phyloP scores from a whole-genome alignment of 2,113 vertebrate species.

The Amblyornis subalaris region DNA sequence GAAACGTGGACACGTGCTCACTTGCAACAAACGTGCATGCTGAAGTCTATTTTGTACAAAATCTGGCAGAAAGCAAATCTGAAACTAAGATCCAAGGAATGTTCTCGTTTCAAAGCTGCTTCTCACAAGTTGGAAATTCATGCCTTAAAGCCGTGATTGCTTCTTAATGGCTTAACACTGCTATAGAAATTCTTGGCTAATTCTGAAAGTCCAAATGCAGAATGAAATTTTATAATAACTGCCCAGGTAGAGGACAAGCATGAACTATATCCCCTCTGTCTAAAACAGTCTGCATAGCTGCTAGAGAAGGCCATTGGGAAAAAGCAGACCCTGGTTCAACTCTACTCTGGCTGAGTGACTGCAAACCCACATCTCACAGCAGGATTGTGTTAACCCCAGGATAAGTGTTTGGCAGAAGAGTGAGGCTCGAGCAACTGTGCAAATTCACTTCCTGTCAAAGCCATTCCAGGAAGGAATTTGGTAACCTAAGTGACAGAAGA shows the following conservation, averaged over 20 bases:
- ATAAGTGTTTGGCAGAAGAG: not conserved
- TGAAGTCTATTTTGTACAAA: not conserved
- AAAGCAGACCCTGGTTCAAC: not conserved
- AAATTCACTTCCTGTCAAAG: not conserved
- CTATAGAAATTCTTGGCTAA: not conserved
- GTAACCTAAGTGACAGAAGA: accelerated
- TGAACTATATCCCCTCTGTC: not conserved
- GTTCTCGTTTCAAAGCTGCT: not conserved
- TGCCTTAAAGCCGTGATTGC: not conserved
- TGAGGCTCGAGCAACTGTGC: accelerated
- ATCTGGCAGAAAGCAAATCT: not conserved
- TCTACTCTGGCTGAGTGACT: no score
- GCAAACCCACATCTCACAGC: not conserved
- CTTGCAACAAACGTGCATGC: not conserved
- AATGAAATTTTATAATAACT: not conserved
- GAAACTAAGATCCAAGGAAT: not conserved
- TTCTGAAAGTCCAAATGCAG: not conserved
- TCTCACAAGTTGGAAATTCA: not conserved
- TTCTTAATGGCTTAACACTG: not conserved
- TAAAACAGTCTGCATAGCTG: not conserved
- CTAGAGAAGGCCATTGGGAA: not conserved
- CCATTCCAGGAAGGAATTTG: not conserved
- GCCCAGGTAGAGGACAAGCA: not conserved
- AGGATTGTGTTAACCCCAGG: not conserved
- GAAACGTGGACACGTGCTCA: not conserved